phyloP scores from a whole-genome alignment of 2,888 invertebrate genomes.

The Chrysodeixis includens region DNA sequence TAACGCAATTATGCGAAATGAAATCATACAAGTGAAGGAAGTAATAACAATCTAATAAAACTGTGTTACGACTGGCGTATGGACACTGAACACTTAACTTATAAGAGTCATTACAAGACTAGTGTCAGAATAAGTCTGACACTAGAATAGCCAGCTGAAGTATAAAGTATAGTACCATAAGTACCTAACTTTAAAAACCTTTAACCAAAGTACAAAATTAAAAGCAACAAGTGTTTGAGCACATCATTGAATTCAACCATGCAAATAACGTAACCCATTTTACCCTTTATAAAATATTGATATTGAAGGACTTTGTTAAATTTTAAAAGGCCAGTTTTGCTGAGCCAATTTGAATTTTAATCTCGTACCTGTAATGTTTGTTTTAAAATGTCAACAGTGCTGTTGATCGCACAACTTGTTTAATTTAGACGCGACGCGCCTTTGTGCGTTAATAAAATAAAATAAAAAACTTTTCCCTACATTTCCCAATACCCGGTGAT shows the following conservation, averaged over 20 bases:
- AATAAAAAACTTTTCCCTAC: slow-evolving; percentile 65
- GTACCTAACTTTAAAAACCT: neutral
- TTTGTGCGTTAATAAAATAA: slow-evolving; percentile 75
- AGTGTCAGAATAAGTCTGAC: no score
- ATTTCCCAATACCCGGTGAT: slow-evolving; percentile 64
- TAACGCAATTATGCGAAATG: no score
- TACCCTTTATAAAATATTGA: slow-evolving; percentile 72
- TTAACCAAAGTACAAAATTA: slow-evolving; percentile 29
- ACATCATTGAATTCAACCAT: slow-evolving; percentile 67
- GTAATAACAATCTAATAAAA: no score
- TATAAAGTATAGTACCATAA: no score
- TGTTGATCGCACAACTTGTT: slow-evolving; percentile 67
- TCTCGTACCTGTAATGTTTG: slow-evolving; percentile 58
- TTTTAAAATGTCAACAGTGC: slow-evolving; percentile 52
- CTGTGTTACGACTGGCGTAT: no score
- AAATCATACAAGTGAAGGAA: no score
- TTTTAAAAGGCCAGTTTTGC: slow-evolving; percentile 43
- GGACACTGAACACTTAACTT: no score
- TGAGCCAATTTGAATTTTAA: slow-evolving; percentile 61
- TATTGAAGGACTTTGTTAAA: slow-evolving; percentile 67
- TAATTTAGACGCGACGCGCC: slow-evolving; percentile 75
- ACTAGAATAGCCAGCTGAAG: no score
- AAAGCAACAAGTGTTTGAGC: slow-evolving; percentile 50
- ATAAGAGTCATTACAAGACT: no score
- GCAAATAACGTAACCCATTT: slow-evolving; percentile 68